phyloP scores from a whole-genome alignment of 2,113 vertebrate species.

The Nannospalax galili region DNA sequence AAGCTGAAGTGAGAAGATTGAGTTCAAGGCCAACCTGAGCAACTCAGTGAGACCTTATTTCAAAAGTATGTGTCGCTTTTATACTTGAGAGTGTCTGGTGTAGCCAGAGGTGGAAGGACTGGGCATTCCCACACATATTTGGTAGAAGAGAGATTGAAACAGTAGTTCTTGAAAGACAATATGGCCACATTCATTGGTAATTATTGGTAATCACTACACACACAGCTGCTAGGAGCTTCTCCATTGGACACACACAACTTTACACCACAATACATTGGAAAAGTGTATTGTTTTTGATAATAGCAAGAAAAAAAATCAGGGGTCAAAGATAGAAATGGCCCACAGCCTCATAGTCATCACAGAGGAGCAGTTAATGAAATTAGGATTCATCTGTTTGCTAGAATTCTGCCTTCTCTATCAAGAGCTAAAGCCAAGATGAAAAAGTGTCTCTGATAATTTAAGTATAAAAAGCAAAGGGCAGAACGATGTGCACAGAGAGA shows the following conservation, averaged over 20 bases:
- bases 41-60: background rate
- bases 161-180: background rate
- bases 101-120: background rate
- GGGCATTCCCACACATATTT: no score
- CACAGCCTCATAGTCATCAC: background rate
- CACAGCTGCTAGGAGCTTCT: background rate
- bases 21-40: background rate
- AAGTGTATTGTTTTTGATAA: background rate
- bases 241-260: background rate
- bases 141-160: background rate
- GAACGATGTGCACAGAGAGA: slow-evolving; percentile 47
- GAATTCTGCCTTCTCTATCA: background rate
- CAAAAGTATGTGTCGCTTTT: background rate
- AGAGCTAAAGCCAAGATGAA: background rate
- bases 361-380: background rate
- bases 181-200: background rate
- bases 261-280: background rate
- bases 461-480: slow-evolving; percentile 50
- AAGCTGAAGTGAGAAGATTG: background rate
- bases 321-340: background rate
- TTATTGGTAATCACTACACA: background rate
- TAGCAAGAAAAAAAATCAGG: background rate
- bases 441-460: slow-evolving; percentile 1
- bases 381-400: no score
- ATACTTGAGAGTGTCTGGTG: background rate